These are phyloP conservation scores for Centropyge bicolor DNA, from an alignment of 2,797 vertebrate genomes.

Conservation along the genomic window DNA sequence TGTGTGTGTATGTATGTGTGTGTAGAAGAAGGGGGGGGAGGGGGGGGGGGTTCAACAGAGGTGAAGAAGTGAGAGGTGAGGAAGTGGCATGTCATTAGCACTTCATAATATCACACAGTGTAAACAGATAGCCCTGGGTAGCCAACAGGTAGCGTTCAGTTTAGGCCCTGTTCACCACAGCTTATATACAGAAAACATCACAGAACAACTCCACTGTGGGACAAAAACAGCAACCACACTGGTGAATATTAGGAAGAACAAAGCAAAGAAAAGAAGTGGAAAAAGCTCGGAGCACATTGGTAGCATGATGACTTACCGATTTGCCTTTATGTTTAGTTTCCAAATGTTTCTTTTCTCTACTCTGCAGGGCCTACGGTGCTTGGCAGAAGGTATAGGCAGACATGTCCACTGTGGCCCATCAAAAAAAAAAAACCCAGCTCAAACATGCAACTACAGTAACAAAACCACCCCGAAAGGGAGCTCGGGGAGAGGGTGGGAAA, in stretches of 20 bases:
- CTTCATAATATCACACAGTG: constrained; percentile 49
- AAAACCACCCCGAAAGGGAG: constrained; percentile 59
- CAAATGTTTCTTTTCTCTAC: constrained; percentile 69
- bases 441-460: constrained; percentile 68
- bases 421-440: constrained; percentile 40
- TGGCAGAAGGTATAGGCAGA: constrained; percentile 67
- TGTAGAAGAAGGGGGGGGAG: not conserved
- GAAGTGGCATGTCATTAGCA: constrained; percentile 66
- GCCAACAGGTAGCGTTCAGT: constrained; percentile 59
- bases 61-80: constrained; percentile 69
- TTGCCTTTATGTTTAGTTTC: constrained; percentile 65
- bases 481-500: constrained; percentile 58
- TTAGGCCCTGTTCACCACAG: constrained; percentile 43
- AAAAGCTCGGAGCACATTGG: constrained; percentile 29
- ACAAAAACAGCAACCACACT: constrained; percentile 25
- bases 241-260: constrained; percentile 7
- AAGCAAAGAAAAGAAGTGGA: constrained; percentile 36
- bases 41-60: constrained; percentile 39
- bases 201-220: not conserved
- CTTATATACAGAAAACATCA: constrained; percentile 44
- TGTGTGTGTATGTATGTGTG: constrained; percentile 10
- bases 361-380: constrained; percentile 62
- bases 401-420: constrained; percentile 71
- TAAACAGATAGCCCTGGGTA: constrained; percentile 59
- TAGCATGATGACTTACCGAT: constrained; percentile 75